phyloP scores from a whole-genome alignment of 2,888 invertebrate genomes.

The Galeruca laticollis region DNA sequence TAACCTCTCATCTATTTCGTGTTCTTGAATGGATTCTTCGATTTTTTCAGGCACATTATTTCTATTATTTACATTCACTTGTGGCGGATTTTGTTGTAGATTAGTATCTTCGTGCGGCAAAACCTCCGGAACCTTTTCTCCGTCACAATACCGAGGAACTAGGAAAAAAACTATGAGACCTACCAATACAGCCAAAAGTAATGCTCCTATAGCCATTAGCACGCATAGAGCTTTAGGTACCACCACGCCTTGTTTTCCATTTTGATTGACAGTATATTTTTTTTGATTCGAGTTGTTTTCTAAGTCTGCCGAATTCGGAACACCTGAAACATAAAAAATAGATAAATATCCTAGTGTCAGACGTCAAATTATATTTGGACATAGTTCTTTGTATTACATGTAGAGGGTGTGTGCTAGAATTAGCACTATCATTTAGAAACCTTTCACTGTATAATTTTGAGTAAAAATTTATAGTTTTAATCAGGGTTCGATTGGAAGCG shows the following conservation, averaged over 20 bases:
- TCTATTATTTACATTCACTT: slow-evolving; percentile 17
- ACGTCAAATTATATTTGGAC: too few species aligned
- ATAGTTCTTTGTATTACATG: too few species aligned
- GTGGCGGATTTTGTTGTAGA: not conserved
- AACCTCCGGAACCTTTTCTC: slow-evolving; percentile 45
- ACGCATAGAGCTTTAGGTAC: slow-evolving; percentile 62
- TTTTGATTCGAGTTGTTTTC: slow-evolving; percentile 64
- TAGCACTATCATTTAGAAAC: too few species aligned
- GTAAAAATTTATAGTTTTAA: too few species aligned
- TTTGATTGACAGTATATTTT: slow-evolving; percentile 63
- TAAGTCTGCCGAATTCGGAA: slow-evolving; percentile 62
- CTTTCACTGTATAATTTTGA: too few species aligned
- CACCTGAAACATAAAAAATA: slow-evolving; percentile 58
- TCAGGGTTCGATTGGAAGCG: too few species aligned
- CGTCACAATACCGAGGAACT: slow-evolving; percentile 57
- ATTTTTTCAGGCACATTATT: slow-evolving; percentile 22
- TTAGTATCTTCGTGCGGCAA: slow-evolving; percentile 34
- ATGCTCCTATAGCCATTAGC: slow-evolving; percentile 62
- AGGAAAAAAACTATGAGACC: slow-evolving; percentile 63
- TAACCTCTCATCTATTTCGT: slow-evolving; percentile 56
- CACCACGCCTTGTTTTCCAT: slow-evolving; percentile 53
- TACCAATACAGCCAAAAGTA: slow-evolving; percentile 61
- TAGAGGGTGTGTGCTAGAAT: too few species aligned
- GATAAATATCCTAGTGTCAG: too few species aligned
- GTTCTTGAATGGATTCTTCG: slow-evolving; percentile 5